Conservation (phyloP, 2,797 vertebrate genomes). For the Sitta carolinensis region DNA sequence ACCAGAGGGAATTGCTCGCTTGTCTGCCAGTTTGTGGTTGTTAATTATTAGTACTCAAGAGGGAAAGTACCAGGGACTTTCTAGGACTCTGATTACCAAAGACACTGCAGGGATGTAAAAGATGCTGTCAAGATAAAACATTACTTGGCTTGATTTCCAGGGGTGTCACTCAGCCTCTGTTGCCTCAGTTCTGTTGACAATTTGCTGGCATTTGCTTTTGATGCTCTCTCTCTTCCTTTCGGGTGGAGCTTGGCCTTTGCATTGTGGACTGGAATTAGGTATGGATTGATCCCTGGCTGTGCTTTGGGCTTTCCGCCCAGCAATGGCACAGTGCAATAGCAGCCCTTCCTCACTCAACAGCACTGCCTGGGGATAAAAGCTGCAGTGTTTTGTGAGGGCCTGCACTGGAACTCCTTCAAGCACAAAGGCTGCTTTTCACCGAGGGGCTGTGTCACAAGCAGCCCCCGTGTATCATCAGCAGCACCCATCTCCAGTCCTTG, state of each 20-base stretch:
- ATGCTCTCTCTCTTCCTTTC: not conserved
- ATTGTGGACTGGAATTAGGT: not conserved
- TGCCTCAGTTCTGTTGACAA: not conserved
- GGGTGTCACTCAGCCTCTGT: not conserved
- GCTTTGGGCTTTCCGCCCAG: not conserved
- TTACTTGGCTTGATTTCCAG: conserved; percentile 30
- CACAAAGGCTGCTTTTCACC: not conserved
- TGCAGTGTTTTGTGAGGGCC: not conserved
- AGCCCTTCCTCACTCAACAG: not conserved
- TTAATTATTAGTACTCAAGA: not conserved
- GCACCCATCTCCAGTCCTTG: not conserved
- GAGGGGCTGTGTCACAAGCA: not conserved
- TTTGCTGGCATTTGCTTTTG: not conserved
- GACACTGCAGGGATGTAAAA: not conserved
- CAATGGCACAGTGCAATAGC: accelerated
- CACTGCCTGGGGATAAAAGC: not conserved
- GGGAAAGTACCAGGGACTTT: not conserved
- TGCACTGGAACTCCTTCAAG: not conserved
- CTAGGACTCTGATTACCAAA: not conserved
- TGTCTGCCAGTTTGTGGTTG: conserved; percentile 5
- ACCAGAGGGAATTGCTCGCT: not conserved
- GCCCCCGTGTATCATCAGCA: not conserved
- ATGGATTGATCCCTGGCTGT: not conserved
- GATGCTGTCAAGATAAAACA: conserved; percentile 41
- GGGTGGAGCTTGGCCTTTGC: not conserved